Base-by-base conservation (phyloP, 2,888 invertebrate genomes). In the Thymelicus lineola region DNA sequence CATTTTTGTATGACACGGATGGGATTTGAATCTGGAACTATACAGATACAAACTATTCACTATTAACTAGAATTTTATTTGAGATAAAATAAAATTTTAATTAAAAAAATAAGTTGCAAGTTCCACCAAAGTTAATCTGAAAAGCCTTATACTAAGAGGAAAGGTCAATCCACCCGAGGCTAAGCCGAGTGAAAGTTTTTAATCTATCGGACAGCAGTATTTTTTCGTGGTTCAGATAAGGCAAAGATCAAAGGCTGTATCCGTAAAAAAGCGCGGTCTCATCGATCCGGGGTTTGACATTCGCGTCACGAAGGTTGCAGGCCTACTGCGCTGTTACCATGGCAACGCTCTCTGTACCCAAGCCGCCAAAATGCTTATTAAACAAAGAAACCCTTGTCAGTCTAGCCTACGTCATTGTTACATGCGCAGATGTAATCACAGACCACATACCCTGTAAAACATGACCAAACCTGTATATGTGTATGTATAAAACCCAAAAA, bases 301-400 rank as follows among this genome's bases (percentile, higher is more conserved):
- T 91, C 92, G 79, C 85, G 86, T 88, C 92, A 91, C 92, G 91
- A 77, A 80, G 77, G 77, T 73, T 84, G 86, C 87, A 86, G 79
- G 89, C 89, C 90, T 87, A 87, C 86, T 86, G 90, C 88, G 88
- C 82, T 87, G 91, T 91, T 78, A 82, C 85, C 83, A 89, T 91
- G 85, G 82, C 84, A 86, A 92, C 92, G 36, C 65, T 63, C 57
- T 42, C 42, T 66, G 71, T 73, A 74, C 77, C 75, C 75, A 73
- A 73, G 74, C 78, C 79, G 69, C 72, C 72, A 77, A 73, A 75
- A 53, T 53, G 20, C 48, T 50, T 50, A 53, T 28, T 20, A 20
- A 6, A 53, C 17, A 20, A 20, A 20, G 20, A 53, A 53, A 17
- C 48, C 15, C 48, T 17, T 53, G 20, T 53, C 53, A 53, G 20